phyloP scores from a whole-genome alignment of 1,140 invertebrate genomes.

The Drosophila azteca region DNA sequence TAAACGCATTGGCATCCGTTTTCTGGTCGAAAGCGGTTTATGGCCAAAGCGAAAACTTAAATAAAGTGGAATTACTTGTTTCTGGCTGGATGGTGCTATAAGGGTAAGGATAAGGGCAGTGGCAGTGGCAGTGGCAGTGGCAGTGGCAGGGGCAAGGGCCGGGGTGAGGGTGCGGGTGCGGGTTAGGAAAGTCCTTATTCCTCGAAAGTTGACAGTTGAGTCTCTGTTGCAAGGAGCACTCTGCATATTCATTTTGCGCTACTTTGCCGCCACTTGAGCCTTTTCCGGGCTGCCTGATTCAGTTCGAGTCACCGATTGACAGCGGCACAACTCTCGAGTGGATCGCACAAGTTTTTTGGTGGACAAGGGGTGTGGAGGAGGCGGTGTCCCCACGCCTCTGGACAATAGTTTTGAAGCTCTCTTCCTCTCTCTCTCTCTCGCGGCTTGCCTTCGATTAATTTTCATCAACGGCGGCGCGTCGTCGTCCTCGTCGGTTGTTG shows the following conservation, averaged over 20 bases:
- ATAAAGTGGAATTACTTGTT: conserved; percentile 74
- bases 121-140: too few relatives aligned
- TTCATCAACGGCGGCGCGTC: conserved; percentile 7
- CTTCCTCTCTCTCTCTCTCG: not conserved
- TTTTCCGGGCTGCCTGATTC: conserved; percentile 12
- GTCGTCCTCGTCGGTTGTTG: too few relatives aligned
- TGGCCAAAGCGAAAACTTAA: conserved; percentile 56
- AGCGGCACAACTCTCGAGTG: conserved; percentile 43
- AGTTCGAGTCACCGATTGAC: conserved; percentile 38
- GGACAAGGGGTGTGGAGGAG: conserved; percentile 7
- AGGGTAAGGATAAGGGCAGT: too few relatives aligned
- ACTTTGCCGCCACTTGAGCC: conserved; percentile 63
- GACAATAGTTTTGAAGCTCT: conserved; percentile 33
- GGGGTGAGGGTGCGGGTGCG: too few relatives aligned
- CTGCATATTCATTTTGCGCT: conserved; percentile 74
- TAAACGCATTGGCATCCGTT: conserved; percentile 51
- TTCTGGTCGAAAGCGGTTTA: conserved; percentile 46
- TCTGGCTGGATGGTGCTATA: conserved; percentile 6
- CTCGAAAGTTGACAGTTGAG: conserved; percentile 35
- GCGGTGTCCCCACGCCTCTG: not conserved
- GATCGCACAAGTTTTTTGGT: conserved; percentile 52
- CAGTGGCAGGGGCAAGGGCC: too few relatives aligned
- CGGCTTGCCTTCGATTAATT: conserved; percentile 32
- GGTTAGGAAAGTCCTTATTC: conserved; percentile 2
- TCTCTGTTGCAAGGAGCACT: conserved; percentile 39